Conservation (phyloP, 1,140 invertebrate genomes). For the Radopholus similis region DNA sequence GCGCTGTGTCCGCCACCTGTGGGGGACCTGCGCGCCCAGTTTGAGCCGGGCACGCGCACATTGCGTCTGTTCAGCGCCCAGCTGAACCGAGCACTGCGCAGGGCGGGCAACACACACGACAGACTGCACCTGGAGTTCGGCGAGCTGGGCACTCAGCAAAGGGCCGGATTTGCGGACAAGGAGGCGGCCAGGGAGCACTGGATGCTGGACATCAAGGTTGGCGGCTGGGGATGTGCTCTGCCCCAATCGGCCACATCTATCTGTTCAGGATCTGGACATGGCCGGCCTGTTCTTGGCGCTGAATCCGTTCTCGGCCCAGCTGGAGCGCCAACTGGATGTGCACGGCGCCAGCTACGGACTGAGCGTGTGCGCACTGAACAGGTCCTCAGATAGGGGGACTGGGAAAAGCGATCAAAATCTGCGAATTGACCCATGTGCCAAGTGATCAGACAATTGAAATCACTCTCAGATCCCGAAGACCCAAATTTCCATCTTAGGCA, state of each 20-base stretch:
- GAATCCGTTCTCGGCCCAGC: background rate
- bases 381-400: too few species aligned
- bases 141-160: conserved; percentile 9
- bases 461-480: too few species aligned
- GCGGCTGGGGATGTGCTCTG: too few species aligned
- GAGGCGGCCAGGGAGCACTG: conserved; percentile 2
- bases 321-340: conserved; percentile 9
- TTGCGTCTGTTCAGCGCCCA: conserved; percentile 8
- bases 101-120: conserved; percentile 12
- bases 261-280: too few species aligned
- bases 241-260: too few species aligned
- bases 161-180: background rate
- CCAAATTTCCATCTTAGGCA: too few species aligned
- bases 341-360: conserved; percentile 16
- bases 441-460: too few species aligned
- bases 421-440: too few species aligned
- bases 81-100: conserved; percentile 7
- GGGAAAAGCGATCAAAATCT: too few species aligned
- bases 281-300: too few species aligned
- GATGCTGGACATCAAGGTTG: conserved; percentile 19
- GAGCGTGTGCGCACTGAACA: conserved; percentile 27
- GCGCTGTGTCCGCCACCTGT: too few species aligned
- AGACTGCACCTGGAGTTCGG: conserved; percentile 31
- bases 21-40: conserved; percentile 28
- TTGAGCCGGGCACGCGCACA: conserved; percentile 20